These are phyloP conservation scores for Sander vitreus DNA, from an alignment of 2,113 vertebrate genomes.

Conservation along the genomic window DNA sequence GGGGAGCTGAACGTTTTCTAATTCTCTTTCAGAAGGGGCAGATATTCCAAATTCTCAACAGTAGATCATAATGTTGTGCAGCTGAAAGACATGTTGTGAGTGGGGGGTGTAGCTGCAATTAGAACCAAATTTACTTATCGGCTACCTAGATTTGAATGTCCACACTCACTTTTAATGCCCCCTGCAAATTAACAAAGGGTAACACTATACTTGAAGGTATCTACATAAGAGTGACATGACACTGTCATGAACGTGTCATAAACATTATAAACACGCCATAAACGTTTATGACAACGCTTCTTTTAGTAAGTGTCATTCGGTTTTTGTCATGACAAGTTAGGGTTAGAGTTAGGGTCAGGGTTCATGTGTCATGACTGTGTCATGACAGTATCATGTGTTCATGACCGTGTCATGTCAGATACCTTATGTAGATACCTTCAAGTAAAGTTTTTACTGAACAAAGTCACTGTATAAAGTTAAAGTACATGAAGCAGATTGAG, in stretches of 20 bases:
- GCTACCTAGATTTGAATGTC: not conserved
- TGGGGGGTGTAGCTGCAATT: not conserved
- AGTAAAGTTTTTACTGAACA: not conserved
- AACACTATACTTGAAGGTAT: too few species aligned
- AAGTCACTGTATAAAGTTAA: not conserved
- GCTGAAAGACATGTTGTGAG: conserved; percentile 1
- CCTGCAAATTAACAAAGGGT: not conserved
- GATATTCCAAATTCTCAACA: not conserved
- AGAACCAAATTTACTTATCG: not conserved
- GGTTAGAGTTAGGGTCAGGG: too few species aligned
- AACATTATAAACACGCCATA: too few species aligned
- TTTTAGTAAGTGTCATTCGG: too few species aligned
- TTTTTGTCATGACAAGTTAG: too few species aligned
- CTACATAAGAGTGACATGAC: not conserved
- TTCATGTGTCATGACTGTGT: too few species aligned
- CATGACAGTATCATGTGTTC: too few species aligned
- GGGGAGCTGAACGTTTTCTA: not conserved
- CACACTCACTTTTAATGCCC: not conserved
- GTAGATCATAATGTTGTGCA: not conserved
- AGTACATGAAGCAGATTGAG: conserved; percentile 1
- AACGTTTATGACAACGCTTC: too few species aligned
- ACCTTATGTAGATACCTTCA: too few species aligned
- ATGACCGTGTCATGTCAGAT: too few species aligned
- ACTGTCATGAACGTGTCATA: too few species aligned
- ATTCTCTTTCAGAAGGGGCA: not conserved